phyloP scores from a whole-genome alignment of 2,113 vertebrate species.

The Isichthys henryi region DNA sequence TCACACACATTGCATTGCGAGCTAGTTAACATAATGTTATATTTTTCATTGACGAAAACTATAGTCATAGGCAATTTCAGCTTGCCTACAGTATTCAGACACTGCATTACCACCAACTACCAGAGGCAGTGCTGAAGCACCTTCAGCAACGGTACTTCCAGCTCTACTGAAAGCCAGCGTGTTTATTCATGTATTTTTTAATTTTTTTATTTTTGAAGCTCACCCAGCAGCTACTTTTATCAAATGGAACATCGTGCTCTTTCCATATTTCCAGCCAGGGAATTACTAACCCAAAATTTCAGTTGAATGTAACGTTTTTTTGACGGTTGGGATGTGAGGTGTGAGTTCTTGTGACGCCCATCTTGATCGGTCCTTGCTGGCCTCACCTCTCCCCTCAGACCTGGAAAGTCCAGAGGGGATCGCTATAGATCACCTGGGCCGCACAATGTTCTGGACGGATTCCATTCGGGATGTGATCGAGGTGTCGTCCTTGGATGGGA shows the following conservation, averaged over 20 bases:
- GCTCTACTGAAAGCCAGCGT: neutral
- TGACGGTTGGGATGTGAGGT: neutral
- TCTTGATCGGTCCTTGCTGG: neutral
- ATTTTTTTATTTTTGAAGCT: neutral
- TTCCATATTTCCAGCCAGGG: neutral
- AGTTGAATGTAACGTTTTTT: neutral
- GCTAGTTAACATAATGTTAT: neutral
- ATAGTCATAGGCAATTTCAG: neutral
- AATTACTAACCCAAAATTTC: neutral
- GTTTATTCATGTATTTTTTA: neutral
- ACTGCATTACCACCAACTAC: neutral
- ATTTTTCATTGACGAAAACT: neutral
- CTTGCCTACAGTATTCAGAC: neutral
- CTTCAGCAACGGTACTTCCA: neutral
- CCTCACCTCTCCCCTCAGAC: slow-evolving; percentile 48
- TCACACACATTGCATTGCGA: neutral
- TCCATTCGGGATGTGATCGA: slow-evolving; percentile 77
- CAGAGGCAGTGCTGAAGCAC: neutral
- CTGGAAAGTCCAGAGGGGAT: slow-evolving; percentile 83
- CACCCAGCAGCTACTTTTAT: neutral
- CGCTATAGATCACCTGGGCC: slow-evolving; percentile 77
- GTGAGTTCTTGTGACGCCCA: neutral
- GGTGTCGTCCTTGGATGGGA: slow-evolving; percentile 78
- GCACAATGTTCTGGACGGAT: slow-evolving; percentile 88
- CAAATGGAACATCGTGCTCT: neutral